A percentile compares a stretch with the other conserved stretches of the same genome.
These are phyloP conservation scores for Polyploca ridens DNA, from an alignment of 2,888 invertebrate species.

Conservation along the genomic window DNA sequence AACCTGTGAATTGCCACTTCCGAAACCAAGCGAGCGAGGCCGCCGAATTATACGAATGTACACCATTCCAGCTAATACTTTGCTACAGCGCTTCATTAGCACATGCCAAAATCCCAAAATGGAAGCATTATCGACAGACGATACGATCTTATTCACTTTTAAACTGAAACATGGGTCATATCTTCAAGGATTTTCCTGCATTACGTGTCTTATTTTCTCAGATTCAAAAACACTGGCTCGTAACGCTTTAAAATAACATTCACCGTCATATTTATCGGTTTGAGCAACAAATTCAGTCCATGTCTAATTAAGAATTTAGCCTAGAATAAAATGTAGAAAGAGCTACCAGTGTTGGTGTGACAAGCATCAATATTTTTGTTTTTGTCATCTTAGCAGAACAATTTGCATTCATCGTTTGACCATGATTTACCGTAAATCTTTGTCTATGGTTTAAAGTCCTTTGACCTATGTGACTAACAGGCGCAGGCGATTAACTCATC, in stretches of 20 bases:
- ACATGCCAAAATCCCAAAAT: constrained; percentile 26
- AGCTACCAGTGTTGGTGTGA: not conserved
- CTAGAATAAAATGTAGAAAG: not conserved
- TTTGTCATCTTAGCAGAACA: not conserved
- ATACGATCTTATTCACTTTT: constrained; percentile 13
- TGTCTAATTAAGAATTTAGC: constrained; percentile 6
- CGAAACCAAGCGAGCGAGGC: constrained; percentile 61
- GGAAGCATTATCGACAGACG: constrained; percentile 20
- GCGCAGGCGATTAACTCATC: constrained; percentile 14
- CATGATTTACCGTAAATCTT: not conserved
- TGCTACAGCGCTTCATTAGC: constrained; percentile 25
- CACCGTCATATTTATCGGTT: not conserved
- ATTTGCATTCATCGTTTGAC: not conserved
- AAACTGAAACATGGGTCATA: not conserved
- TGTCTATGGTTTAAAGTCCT: not conserved
- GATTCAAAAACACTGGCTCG: not conserved
- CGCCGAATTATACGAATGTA: constrained; percentile 45
- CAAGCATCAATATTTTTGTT: not conserved
- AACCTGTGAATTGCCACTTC: constrained; percentile 68
- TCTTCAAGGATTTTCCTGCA: constrained; percentile 12
- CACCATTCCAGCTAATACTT: constrained; percentile 28
- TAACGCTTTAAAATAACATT: constrained; percentile 8
- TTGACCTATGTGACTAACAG: constrained; percentile 1
- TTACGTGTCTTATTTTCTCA: constrained; percentile 1
- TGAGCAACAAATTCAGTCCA: constrained; percentile 3